Conservation (phyloP, 2,888 invertebrate genomes). For the Quadriops clusia region DNA sequence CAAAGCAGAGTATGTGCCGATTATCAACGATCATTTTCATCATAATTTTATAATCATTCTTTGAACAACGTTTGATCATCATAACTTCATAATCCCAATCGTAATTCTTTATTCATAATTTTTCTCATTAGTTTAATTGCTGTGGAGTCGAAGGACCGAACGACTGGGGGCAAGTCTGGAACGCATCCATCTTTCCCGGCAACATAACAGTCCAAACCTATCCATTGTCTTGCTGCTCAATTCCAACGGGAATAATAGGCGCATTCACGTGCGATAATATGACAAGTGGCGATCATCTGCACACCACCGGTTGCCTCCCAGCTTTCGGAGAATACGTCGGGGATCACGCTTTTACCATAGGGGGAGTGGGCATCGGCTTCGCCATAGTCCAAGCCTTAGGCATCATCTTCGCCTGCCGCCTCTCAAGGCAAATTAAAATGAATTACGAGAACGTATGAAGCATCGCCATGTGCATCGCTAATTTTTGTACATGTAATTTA, state of each 20-base stretch:
- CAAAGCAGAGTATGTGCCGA: slow-evolving; percentile 62
- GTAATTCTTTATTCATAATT: slow-evolving; percentile 24
- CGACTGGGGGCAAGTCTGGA: slow-evolving; percentile 47
- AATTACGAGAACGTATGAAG: slow-evolving; percentile 18
- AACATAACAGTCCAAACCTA: too few species aligned
- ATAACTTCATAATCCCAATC: slow-evolving; percentile 6
- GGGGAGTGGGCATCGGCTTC: slow-evolving; percentile 70
- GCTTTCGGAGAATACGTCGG: slow-evolving; percentile 53
- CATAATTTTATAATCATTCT: slow-evolving; percentile 1
- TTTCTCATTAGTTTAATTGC: slow-evolving; percentile 64
- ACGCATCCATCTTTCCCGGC: slow-evolving; percentile 31
- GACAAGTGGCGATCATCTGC: too few species aligned
- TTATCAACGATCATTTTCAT: slow-evolving; percentile 3
- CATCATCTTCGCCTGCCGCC: slow-evolving; percentile 79
- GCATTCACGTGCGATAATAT: slow-evolving; percentile 25
- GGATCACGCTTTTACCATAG: slow-evolving; percentile 61
- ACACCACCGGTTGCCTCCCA: slow-evolving; percentile 50
- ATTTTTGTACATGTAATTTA: too few species aligned
- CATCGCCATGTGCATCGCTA: not conserved
- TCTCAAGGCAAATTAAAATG: slow-evolving; percentile 72
- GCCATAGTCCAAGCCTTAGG: slow-evolving; percentile 84
- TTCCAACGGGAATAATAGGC: slow-evolving; percentile 39
- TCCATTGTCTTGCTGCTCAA: slow-evolving; percentile 56
- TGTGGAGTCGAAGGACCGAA: slow-evolving; percentile 53
- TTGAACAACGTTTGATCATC: not conserved